Base-by-base conservation (phyloP, 2,113 vertebrate genomes). In the Notarius quadriscutis region DNA sequence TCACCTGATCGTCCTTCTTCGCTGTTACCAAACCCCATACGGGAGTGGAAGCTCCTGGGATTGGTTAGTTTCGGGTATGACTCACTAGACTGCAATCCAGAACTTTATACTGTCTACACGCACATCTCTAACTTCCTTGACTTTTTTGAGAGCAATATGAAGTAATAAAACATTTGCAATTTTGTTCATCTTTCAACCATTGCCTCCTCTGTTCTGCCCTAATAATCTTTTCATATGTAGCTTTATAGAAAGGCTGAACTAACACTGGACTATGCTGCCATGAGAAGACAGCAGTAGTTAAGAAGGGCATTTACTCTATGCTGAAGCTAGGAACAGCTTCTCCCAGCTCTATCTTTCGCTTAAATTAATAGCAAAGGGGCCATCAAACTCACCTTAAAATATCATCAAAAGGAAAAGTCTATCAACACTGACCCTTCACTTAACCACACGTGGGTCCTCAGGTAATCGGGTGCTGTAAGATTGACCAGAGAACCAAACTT, bases 11-110 rank as follows among this genome's bases (percentile, higher is more conserved):
- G 18, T 12, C 87, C 81, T 82, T 84, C 89, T 90, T 85, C 80
- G 41, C 74, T 8, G 22, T 84, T 77, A 65, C 74, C 72, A 75
- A 72, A 87, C 27, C 87, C 81, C 2, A 48, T 58, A 15, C 67
- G 94, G 93, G 90, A 90, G 78, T 99, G 98, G 98, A 96, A 96
- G 85, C 96, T 99, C 74, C 91, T 98, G 91, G 98, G 98, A 77
- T 93, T 99, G 91, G 98, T 99, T 87, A 99, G 97, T 94, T 99
- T 98, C 93, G 98, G 98, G 85, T 97, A 99, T 18, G 97, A 98
- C 85, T 97, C 98, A 85, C 97, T 96, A 86, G 95, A 95, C 22
- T 99, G 98, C 88, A 94, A 95, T 85, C 95, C 96, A 25, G 93
- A 96, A 87, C 97, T 99, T 74, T 97, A 95, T 92, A 99, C 96